These are phyloP conservation scores for Drosophila elegans DNA, from an alignment of 1,140 invertebrate genomes.

Conservation along the genomic window DNA sequence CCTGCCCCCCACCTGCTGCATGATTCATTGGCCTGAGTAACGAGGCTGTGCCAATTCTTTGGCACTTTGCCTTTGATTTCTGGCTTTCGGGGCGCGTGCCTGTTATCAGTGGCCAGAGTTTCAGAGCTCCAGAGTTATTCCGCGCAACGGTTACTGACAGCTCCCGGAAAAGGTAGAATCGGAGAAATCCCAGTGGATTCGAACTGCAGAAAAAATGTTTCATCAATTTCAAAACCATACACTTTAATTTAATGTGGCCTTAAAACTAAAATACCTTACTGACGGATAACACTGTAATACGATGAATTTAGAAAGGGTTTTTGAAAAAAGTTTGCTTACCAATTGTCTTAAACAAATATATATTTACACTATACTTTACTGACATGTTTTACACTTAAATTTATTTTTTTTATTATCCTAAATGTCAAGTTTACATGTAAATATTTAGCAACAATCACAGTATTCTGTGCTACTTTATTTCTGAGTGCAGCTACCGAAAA, in stretches of 20 bases:
- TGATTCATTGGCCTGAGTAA: conserved; percentile 78
- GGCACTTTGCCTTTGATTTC: conserved; percentile 57
- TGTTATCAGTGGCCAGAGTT: conserved; percentile 59
- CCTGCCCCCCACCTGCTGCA: conserved; percentile 36
- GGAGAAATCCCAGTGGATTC: conserved; percentile 25
- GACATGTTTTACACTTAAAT: too few species aligned
- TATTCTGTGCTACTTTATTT: background rate
- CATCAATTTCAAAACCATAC: conserved; percentile 13
- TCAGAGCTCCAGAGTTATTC: conserved; percentile 30
- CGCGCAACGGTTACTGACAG: conserved; percentile 74
- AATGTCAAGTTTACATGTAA: too few species aligned
- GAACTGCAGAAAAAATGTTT: background rate
- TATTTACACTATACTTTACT: too few species aligned
- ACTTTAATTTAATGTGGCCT: background rate
- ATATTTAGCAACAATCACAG: too few species aligned
- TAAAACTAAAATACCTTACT: too few species aligned
- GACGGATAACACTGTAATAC: too few species aligned
- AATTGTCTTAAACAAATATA: too few species aligned
- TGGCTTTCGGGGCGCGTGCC: conserved; percentile 54
- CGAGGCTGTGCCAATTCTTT: conserved; percentile 74
- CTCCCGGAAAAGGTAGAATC: conserved; percentile 19
- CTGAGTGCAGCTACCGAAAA: conserved; percentile 20
- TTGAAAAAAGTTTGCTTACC: too few species aligned
- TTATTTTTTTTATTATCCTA: too few species aligned
- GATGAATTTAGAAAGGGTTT: too few species aligned